Conservation (phyloP, 2,888 invertebrate genomes). For the Notodonta ziczac region DNA sequence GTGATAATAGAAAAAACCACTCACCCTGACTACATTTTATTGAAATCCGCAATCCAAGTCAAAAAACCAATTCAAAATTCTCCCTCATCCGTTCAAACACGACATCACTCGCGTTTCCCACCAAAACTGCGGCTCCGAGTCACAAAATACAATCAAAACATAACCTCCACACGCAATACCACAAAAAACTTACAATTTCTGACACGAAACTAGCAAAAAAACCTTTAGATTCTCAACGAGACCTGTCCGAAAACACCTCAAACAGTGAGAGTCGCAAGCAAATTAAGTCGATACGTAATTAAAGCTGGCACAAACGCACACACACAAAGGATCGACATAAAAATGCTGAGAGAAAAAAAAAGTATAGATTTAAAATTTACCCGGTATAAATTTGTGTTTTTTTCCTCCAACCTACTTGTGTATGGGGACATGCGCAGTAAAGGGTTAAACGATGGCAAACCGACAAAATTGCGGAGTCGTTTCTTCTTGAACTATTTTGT, state of each 20-base stretch:
- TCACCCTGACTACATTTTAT: conserved; percentile 35
- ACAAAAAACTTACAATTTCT: conserved; percentile 28
- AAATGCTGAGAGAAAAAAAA: conserved; percentile 81
- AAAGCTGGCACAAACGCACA: conserved; percentile 80
- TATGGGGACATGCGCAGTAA: conserved; percentile 83
- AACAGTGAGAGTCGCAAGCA: conserved; percentile 70
- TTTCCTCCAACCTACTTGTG: conserved; percentile 81
- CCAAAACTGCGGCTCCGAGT: conserved; percentile 27
- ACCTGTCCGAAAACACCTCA: conserved; percentile 56
- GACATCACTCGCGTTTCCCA: conserved; percentile 31
- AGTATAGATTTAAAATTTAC: conserved; percentile 85
- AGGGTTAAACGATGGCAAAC: conserved; percentile 67
- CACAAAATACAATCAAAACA: conserved; percentile 28
- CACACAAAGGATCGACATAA: conserved; percentile 82
- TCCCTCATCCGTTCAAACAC: not conserved
- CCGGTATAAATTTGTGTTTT: conserved; percentile 85
- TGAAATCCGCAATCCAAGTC: conserved; percentile 10
- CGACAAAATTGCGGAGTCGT: conserved; percentile 31
- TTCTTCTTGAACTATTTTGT: conserved; percentile 13
- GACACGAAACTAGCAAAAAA: conserved; percentile 33
- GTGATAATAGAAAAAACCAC: conserved; percentile 10
- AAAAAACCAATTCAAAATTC: conserved; percentile 6
- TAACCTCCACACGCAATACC: conserved; percentile 20
- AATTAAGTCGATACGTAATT: conserved; percentile 85
- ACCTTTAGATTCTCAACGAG: conserved; percentile 40